A percentile compares a stretch with the other conserved stretches of the same genome.
Evolutionary conservation across 1,140 invertebrate species (phyloP).

Genomic region (Polypedilum pembai): DNA sequence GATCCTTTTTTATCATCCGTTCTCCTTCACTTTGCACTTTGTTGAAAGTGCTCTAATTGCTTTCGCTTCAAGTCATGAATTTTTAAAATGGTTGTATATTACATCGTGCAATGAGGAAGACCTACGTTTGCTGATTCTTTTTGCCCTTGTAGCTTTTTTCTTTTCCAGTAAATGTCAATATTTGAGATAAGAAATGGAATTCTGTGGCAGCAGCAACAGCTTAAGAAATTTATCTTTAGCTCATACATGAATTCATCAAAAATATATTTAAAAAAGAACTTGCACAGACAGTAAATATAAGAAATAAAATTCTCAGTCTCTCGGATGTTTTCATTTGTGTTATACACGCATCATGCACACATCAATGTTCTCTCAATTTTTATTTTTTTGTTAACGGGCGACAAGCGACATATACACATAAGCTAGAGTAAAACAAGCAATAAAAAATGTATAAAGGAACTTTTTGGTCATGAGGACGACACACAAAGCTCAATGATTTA

Average conservation of each 20-base stretch:
- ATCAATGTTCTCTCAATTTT: neutral
- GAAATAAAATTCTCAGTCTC: too few species aligned
- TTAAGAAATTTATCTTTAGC: too few species aligned
- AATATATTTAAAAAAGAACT: too few species aligned
- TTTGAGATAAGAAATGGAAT: neutral
- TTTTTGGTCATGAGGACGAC: neutral
- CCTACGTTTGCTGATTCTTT: too few species aligned
- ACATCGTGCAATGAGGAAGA: neutral
- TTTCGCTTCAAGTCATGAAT: conserved; percentile 11
- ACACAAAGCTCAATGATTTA: neutral
- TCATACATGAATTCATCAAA: too few species aligned
- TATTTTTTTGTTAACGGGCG: neutral
- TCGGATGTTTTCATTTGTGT: too few species aligned
- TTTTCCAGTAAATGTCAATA: neutral
- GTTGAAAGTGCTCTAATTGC: conserved; percentile 22
- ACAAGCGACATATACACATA: neutral
- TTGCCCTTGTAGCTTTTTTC: neutral
- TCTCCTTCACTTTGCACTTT: neutral
- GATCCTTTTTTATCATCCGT: conserved; percentile 21
- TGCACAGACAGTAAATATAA: too few species aligned
- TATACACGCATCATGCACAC: neutral
- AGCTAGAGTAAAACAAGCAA: neutral
- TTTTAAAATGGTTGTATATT: conserved; percentile 7
- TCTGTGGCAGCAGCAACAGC: neutral
- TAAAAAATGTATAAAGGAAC: conserved; percentile 19